phyloP scores from a whole-genome alignment of 2,797 vertebrate genomes.

The Macrochelys suwanniensis region DNA sequence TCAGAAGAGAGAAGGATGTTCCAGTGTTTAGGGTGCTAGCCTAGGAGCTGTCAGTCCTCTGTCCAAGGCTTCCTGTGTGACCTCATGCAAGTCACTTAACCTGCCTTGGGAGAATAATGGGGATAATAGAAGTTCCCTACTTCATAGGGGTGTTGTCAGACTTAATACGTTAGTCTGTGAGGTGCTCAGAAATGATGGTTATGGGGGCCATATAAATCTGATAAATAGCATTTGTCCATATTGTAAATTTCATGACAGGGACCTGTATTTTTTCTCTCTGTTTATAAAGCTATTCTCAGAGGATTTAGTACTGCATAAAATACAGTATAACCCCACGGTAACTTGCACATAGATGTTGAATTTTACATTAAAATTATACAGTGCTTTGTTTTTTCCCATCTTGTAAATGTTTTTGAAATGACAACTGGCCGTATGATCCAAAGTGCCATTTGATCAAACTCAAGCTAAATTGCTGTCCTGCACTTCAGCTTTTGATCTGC shows the following conservation, averaged over 20 bases:
- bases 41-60: no score
- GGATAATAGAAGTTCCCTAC: not conserved
- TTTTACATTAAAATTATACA: not conserved
- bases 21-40: not conserved
- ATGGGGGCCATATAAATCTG: not conserved
- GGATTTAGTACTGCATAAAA: not conserved
- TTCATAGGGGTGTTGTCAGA: not conserved
- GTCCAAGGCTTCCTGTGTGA: not conserved
- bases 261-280: not conserved
- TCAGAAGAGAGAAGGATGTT: not conserved
- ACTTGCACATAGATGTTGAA: not conserved
- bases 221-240: not conserved
- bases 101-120: not conserved
- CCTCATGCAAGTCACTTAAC: not conserved
- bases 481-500: not conserved
- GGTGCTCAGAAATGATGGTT: no score
- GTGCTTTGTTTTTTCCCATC: not conserved
- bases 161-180: not conserved
- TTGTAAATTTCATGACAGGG: not conserved
- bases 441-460: not conserved
- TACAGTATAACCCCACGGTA: not conserved
- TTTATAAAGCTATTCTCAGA: not conserved
- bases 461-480: not conserved
- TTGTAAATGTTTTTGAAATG: not conserved
- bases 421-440: not conserved